These are phyloP conservation scores for Galleria mellonella DNA, from an alignment of 1,140 invertebrate species.

Conservation along the genomic window DNA sequence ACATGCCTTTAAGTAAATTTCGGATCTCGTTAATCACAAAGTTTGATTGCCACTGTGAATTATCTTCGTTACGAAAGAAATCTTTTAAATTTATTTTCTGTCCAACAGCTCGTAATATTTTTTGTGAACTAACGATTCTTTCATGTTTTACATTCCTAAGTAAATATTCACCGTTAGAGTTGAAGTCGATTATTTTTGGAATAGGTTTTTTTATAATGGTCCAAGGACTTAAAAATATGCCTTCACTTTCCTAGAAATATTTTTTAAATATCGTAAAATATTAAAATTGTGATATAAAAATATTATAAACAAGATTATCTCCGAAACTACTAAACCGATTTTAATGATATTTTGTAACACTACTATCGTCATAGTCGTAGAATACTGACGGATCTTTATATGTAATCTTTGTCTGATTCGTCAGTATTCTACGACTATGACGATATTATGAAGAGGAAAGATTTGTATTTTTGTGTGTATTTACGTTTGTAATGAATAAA, in stretches of 20 bases:
- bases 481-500: no score
- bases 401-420: no score
- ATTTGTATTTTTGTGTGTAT: no score
- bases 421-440: no score
- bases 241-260: constrained; percentile 17
- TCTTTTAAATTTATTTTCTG: neutral
- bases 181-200: constrained; percentile 35
- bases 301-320: no score
- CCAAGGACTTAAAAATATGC: constrained; percentile 39
- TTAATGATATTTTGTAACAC: no score
- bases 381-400: no score
- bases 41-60: neutral
- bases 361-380: no score
- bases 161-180: constrained; percentile 18
- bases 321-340: no score
- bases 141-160: constrained; percentile 9
- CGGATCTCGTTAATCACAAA: neutral
- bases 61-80: neutral
- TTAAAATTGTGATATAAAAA: no score
- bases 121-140: constrained; percentile 15
- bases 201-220: constrained; percentile 11
- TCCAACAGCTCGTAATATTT: constrained; percentile 6
- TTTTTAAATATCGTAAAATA: neutral
- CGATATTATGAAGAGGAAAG: no score
- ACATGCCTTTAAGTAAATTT: neutral